Percentiles rank a stretch among this genome's conserved stretches.
Evolutionary conservation across 1,140 invertebrate genomes (phyloP).

Genomic region (Tigriopus japonicus): DNA sequence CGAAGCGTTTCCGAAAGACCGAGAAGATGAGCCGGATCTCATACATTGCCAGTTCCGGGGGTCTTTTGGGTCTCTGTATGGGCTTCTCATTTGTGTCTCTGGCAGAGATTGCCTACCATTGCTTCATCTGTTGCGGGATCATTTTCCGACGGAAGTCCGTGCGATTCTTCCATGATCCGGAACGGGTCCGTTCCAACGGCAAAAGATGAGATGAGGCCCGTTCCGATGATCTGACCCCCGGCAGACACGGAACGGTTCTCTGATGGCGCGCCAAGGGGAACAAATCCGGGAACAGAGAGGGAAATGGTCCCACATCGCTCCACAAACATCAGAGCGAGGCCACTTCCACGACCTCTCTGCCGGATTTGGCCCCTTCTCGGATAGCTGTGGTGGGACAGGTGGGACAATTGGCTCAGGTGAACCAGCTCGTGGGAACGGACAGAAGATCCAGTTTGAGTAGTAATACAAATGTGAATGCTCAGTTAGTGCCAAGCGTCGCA

Average conservation of each 20-base stretch:
- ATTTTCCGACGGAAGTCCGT: slow-evolving; percentile 1
- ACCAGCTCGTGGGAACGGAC: too few species aligned
- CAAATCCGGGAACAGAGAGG: not conserved
- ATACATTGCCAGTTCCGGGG: slow-evolving; percentile 7
- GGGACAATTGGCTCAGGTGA: too few species aligned
- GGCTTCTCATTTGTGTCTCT: slow-evolving; percentile 10
- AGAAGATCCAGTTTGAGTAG: too few species aligned
- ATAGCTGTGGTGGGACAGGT: too few species aligned
- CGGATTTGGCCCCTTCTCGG: too few species aligned
- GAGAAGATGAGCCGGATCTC: slow-evolving; percentile 6
- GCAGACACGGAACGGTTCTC: not conserved
- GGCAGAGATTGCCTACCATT: slow-evolving; percentile 12
- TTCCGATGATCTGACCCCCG: not conserved
- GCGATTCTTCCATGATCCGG: not conserved
- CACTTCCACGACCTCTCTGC: too few species aligned
- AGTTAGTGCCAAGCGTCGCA: too few species aligned
- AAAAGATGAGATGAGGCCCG: not conserved
- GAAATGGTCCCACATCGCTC: too few species aligned
- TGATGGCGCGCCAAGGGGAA: not conserved
- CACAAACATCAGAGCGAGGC: too few species aligned
- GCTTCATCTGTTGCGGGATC: slow-evolving; percentile 2
- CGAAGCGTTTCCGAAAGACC: slow-evolving; percentile 12
- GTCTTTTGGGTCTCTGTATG: slow-evolving; percentile 11
- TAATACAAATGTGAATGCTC: too few species aligned
- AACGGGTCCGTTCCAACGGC: not conserved